A percentile compares a stretch with the other conserved stretches of the same genome.
Conservation (phyloP, 2,888 invertebrate genomes). For the Calliopum simillimum region DNA sequence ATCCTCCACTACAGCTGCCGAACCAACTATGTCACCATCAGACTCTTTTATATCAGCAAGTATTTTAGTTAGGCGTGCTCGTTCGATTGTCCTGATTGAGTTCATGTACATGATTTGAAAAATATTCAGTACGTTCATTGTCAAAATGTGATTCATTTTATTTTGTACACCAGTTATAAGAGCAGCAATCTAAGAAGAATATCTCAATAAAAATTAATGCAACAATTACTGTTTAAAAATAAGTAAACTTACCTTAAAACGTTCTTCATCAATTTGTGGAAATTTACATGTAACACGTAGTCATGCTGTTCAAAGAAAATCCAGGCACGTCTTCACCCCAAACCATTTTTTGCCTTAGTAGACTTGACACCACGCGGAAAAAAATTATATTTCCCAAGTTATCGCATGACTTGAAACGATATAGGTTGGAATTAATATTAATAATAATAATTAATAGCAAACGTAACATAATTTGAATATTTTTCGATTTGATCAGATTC, state of each 20-base stretch:
- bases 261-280: conserved; percentile 61
- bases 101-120: conserved; percentile 63
- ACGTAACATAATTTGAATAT: too few relatives aligned
- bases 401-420: conserved; percentile 69
- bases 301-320: conserved; percentile 83
- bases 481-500: too few relatives aligned
- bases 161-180: conserved; percentile 66
- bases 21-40: conserved; percentile 86
- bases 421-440: not conserved
- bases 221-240: not conserved
- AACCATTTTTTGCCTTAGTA: conserved; percentile 74
- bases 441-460: not conserved
- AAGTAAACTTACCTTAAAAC: conserved; percentile 60
- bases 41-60: conserved; percentile 87
- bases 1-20: conserved; percentile 96
- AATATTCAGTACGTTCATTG: conserved; percentile 66
- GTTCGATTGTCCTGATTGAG: conserved; percentile 78
- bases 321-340: conserved; percentile 82
- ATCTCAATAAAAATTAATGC: not conserved
- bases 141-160: conserved; percentile 63
- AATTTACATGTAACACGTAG: conserved; percentile 84
- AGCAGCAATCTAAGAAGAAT: conserved; percentile 61
- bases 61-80: conserved; percentile 94
- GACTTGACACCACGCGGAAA: conserved; percentile 93
- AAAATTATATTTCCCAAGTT: conserved; percentile 89